phyloP scores from a whole-genome alignment of 2,888 invertebrate genomes.

The Cinara cedri region DNA sequence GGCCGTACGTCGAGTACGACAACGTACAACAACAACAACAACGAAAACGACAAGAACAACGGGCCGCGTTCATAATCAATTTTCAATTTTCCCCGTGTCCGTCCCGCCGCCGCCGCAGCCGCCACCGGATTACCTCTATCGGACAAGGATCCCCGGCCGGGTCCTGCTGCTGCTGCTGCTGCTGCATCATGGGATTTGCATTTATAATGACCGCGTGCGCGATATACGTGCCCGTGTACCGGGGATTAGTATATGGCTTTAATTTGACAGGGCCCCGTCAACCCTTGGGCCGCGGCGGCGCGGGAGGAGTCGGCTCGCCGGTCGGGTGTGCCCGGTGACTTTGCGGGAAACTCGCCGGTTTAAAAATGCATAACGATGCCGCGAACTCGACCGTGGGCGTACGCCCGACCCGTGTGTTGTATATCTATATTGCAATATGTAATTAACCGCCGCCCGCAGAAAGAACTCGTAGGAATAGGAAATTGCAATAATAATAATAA shows the following conservation, averaged over 20 bases:
- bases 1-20: conserved; percentile 12
- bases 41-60: too few species aligned
- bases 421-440: too few species aligned
- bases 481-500: not conserved
- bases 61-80: conserved; percentile 51
- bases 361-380: conserved; percentile 48
- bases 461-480: not conserved
- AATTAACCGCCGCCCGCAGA: conserved; percentile 17
- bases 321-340: conserved; percentile 43
- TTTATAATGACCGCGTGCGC: conserved; percentile 46
- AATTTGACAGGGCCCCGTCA: conserved; percentile 52
- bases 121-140: conserved; percentile 50
- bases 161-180: conserved; percentile 24
- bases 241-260: conserved; percentile 49
- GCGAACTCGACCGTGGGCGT: not conserved
- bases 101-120: not conserved
- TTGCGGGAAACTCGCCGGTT: conserved; percentile 35
- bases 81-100: conserved; percentile 47
- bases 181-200: conserved; percentile 50
- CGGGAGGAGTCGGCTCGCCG: not conserved
- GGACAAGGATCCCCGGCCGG: conserved; percentile 40
- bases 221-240: conserved; percentile 50
- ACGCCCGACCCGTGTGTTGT: too few species aligned
- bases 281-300: conserved; percentile 5
- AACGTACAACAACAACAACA: not conserved